Base-by-base conservation (phyloP, 2,797 vertebrate genomes). In the Thaleichthys pacificus region DNA sequence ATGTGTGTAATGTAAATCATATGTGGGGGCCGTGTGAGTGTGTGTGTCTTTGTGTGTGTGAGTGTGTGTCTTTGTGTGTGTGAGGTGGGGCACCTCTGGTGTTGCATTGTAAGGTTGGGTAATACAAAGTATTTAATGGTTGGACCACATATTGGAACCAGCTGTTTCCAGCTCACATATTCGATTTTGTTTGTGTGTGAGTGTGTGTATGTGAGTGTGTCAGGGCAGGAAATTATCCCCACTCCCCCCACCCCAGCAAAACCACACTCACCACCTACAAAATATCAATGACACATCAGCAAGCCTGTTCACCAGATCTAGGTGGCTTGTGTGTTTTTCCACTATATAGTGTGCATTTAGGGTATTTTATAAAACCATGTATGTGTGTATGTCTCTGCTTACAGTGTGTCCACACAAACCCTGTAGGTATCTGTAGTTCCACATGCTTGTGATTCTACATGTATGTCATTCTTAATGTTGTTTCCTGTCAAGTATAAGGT, bases 1-100 rank as follows among this genome's bases (percentile, higher is more conserved):
- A 38, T 69, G 66, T 69, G 30, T 72, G 71, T 74, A 84, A 89
- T 89, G 77, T 76, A 70, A 71, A 80, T 85, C 85, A 83, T 79
- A 80, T 89, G 86, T 78, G 78, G 35, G 61, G 28, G 28, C 61
- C 71, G 60, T 66, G 42, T 47, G 22, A 32, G 54, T 65, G 32
- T 19, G 32, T 61, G 32, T 70, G 22, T 64, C 17, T 56, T 9
- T 68, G 22, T 22, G 12, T 74, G 57, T 61, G 22, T 62, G 64
- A 14, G 35, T 61, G 32, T 70, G 21, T 64, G 21, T 56, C 22
- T 24, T 19, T 68, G 22, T 22, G 12, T 74, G 57, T 61, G 22
- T 62, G 64, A 22, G 35, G 22, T n/a, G 8, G 24, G 14, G 24
- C 28, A n/a, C 24, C 1, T 35, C 6, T 17, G 22, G n/a, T 9